Percentiles rank a stretch among this genome's conserved stretches.
phyloP scores from a whole-genome alignment of 2,888 invertebrate species.

The Cephus rjabovi region DNA sequence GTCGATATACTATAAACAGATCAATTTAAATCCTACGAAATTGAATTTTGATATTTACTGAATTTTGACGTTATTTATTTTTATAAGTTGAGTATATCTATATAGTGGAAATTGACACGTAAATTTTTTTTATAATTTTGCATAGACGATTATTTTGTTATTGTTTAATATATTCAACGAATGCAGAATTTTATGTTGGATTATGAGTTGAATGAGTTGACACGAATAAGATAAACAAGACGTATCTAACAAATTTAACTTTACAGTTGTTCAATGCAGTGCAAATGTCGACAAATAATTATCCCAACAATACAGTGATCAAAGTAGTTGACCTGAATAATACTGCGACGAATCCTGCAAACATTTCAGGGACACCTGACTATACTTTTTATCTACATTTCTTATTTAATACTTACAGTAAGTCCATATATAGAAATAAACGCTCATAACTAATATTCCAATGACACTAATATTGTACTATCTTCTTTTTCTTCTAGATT shows the following conservation, averaged over 20 bases:
- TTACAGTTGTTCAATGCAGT: constrained; percentile 51
- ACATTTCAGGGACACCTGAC: constrained; percentile 36
- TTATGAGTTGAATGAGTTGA: too few species aligned
- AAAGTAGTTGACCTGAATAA: constrained; percentile 40
- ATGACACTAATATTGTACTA: background rate
- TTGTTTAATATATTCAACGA: too few species aligned
- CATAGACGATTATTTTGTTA: too few species aligned
- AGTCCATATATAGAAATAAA: constrained; percentile 7
- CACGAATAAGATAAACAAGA: too few species aligned
- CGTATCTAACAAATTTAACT: background rate
- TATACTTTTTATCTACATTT: constrained; percentile 46
- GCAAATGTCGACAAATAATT: constrained; percentile 32
- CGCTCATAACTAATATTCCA: background rate
- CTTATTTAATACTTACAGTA: constrained; percentile 42
- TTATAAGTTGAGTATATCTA: too few species aligned
- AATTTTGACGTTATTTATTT: too few species aligned
- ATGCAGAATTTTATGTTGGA: too few species aligned
- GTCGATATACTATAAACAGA: too few species aligned
- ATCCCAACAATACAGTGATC: constrained; percentile 39
- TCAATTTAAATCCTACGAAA: too few species aligned
- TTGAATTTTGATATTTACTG: too few species aligned
- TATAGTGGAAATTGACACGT: too few species aligned
- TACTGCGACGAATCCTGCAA: constrained; percentile 21
- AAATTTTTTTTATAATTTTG: too few species aligned
- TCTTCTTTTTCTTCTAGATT: constrained; percentile 25